phyloP scores from a whole-genome alignment of 2,888 invertebrate species.

The Cerceris ruficornis region DNA sequence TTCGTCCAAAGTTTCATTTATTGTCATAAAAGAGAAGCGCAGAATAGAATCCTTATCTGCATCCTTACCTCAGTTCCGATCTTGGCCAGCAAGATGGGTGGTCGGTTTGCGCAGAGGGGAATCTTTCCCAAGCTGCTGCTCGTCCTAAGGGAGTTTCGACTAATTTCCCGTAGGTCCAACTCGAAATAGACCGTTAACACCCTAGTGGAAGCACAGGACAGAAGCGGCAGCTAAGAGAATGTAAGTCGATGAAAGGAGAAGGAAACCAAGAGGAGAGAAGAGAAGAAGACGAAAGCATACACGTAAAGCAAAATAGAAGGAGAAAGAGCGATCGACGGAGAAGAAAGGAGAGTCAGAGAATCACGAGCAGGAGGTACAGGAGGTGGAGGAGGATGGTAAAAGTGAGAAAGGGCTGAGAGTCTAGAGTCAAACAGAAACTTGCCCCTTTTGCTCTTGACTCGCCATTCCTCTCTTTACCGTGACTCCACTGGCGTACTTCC shows the following conservation, averaged over 20 bases:
- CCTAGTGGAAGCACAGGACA: slow-evolving; percentile 47
- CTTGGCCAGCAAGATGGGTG: slow-evolving; percentile 28
- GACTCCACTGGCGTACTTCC: slow-evolving; percentile 17
- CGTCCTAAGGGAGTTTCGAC: slow-evolving; percentile 65
- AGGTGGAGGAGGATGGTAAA: slow-evolving; percentile 44
- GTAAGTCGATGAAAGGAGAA: slow-evolving; percentile 38
- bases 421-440: slow-evolving; percentile 69
- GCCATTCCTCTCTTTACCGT: slow-evolving; percentile 28
- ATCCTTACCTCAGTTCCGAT: slow-evolving; percentile 33
- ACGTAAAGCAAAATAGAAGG: slow-evolving; percentile 13
- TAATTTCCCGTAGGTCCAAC: slow-evolving; percentile 72
- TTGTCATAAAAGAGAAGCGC: slow-evolving; percentile 17
- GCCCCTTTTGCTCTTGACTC: slow-evolving; percentile 59
- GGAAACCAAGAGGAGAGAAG: slow-evolving; percentile 15
- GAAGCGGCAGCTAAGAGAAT: slow-evolving; percentile 32
- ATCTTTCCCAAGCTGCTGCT: slow-evolving; percentile 50
- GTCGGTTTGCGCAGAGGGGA: slow-evolving; percentile 42
- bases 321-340: slow-evolving; percentile 17
- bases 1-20: slow-evolving; percentile 27
- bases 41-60: slow-evolving; percentile 52
- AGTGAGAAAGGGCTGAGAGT: slow-evolving; percentile 54
- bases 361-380: neutral
- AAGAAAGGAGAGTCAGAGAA: slow-evolving; percentile 18
- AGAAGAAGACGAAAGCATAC: slow-evolving; percentile 23
- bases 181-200: slow-evolving; percentile 71